Conservation (phyloP, 2,113 vertebrate genomes). For the Pterophyllum scalare region DNA sequence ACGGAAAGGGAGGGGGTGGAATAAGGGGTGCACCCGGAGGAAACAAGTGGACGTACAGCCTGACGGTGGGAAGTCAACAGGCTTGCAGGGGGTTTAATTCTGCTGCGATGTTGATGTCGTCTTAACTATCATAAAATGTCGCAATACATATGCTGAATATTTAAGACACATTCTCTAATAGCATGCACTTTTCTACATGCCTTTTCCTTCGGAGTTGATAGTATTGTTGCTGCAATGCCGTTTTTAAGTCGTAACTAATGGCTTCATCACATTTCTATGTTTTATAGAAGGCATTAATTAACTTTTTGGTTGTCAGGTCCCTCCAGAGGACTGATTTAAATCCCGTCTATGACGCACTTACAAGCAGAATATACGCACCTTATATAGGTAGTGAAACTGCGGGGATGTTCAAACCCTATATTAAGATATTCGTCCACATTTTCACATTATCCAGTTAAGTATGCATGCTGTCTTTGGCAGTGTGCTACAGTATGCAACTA, state of each 20-base stretch:
- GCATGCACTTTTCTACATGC: background rate
- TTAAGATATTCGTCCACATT: no score
- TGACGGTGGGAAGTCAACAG: slow-evolving; percentile 42
- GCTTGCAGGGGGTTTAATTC: slow-evolving; percentile 10
- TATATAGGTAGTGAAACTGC: no score
- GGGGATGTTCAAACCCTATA: no score
- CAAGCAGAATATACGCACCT: no score
- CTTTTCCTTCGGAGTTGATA: background rate
- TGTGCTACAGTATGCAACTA: background rate
- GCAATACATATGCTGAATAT: background rate
- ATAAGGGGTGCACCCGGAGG: slow-evolving; percentile 3
- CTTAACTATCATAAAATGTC: background rate
- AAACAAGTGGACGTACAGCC: slow-evolving; percentile 26
- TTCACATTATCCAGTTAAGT: no score
- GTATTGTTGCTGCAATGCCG: background rate
- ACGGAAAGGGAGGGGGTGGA: background rate
- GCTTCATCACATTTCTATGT: background rate
- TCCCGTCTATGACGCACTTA: no score
- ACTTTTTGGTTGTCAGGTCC: background rate
- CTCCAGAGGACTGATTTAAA: background rate
- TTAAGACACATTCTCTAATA: background rate
- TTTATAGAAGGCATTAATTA: background rate
- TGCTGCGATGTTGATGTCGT: background rate
- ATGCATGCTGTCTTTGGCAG: background rate
- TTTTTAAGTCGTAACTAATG: background rate